A percentile compares a stretch with the other conserved stretches of the same genome.
Evolutionary conservation across 2,113 vertebrate genomes (phyloP).

Genomic region (Hiodon tergisus): DNA sequence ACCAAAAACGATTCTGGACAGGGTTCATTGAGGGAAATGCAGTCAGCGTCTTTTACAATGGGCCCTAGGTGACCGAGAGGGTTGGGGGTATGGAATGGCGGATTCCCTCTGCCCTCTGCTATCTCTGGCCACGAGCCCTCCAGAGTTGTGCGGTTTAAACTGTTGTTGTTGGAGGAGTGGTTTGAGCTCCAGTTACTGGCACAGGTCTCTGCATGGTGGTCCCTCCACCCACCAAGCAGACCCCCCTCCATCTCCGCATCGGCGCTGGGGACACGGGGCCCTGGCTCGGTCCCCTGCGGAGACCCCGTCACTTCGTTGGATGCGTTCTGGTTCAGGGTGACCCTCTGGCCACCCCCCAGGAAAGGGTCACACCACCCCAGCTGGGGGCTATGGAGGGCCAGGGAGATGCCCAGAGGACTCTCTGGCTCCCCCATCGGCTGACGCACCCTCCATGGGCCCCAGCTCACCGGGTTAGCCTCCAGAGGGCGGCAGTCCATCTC

Average conservation of each 20-base stretch:
- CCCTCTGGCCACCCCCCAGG: slow-evolving; percentile 47
- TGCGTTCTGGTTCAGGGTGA: slow-evolving; percentile 15
- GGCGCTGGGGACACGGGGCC: slow-evolving; percentile 53
- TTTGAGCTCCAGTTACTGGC: slow-evolving; percentile 77
- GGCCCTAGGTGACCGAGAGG: slow-evolving; percentile 36
- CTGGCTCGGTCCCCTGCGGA: slow-evolving; percentile 49
- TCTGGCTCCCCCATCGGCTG: slow-evolving; percentile 49
- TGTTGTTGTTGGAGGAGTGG: slow-evolving; percentile 82
- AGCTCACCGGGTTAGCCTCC: slow-evolving; percentile 29
- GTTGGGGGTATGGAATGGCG: slow-evolving; percentile 41
- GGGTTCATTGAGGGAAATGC: slow-evolving; percentile 28
- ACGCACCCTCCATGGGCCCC: slow-evolving; percentile 41
- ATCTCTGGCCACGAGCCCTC: slow-evolving; percentile 42
- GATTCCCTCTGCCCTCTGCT: slow-evolving; percentile 43
- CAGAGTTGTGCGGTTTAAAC: slow-evolving; percentile 45
- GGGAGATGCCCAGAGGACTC: slow-evolving; percentile 62
- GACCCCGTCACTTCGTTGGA: slow-evolving; percentile 45
- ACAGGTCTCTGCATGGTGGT: slow-evolving; percentile 43
- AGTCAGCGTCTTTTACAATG: slow-evolving; percentile 26
- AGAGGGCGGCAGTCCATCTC: slow-evolving; percentile 37
- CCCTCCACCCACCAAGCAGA: slow-evolving; percentile 41
- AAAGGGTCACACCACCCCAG: slow-evolving; percentile 64
- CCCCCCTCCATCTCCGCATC: slow-evolving; percentile 50
- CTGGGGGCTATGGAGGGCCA: slow-evolving; percentile 56
- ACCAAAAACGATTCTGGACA: slow-evolving; percentile 25